phyloP scores from a whole-genome alignment of 2,888 invertebrate genomes.

The Drosophila meridiana region DNA sequence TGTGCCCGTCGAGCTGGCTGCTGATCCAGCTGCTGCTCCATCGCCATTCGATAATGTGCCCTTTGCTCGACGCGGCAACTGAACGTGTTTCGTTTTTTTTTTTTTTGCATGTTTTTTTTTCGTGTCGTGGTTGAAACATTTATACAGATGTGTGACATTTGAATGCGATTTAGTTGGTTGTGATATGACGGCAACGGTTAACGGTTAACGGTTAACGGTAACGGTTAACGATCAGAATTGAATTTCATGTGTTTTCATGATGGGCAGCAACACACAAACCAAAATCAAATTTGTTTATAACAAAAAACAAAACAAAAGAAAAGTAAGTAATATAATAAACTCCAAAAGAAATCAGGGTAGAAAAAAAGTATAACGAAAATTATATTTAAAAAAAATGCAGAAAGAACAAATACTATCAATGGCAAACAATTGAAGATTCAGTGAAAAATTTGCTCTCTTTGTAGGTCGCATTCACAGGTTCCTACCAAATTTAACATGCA shows the following conservation, averaged over 20 bases:
- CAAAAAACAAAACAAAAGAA: constrained; percentile 43
- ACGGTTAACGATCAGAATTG: constrained; percentile 29
- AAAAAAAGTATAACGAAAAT: background rate
- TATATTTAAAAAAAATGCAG: background rate
- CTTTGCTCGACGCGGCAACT: constrained; percentile 67
- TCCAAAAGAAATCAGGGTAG: background rate
- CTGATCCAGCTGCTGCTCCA: constrained; percentile 21
- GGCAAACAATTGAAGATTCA: background rate
- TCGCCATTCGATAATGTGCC: constrained; percentile 45
- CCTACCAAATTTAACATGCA: constrained; percentile 3
- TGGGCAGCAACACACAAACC: constrained; percentile 47
- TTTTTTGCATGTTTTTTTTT: constrained; percentile 46
- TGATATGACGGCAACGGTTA: constrained; percentile 47
- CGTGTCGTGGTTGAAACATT: constrained; percentile 50
- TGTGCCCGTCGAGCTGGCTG: constrained; percentile 25
- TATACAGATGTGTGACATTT: constrained; percentile 55
- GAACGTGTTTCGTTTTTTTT: constrained; percentile 36
- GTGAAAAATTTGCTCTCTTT: constrained; percentile 2
- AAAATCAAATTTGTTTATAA: constrained; percentile 21
- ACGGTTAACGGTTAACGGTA: constrained; percentile 41
- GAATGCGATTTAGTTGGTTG: constrained; percentile 41
- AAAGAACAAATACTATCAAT: background rate
- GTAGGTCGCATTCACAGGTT: background rate
- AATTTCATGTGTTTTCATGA: constrained; percentile 37
- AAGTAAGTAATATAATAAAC: constrained; percentile 21